Evolutionary conservation across 2,888 invertebrate species (phyloP).

Genomic region (Terebella lapidaria): DNA sequence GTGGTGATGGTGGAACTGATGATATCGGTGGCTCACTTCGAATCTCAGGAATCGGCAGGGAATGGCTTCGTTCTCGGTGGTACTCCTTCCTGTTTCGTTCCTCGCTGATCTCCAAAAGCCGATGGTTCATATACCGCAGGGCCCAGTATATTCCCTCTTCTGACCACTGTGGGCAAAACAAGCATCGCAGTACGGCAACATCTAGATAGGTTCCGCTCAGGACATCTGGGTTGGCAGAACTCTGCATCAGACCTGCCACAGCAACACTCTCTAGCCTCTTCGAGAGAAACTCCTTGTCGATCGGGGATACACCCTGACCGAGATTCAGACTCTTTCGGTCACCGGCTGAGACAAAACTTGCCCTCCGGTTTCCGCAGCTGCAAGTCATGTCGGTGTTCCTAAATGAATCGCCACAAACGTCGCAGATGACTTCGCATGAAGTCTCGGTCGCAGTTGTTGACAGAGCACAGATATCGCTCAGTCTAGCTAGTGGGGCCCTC

Average conservation of each 20-base stretch:
- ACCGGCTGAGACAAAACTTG: conserved; percentile 33
- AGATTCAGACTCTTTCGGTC: conserved; percentile 30
- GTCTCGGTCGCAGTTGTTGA: conserved; percentile 32
- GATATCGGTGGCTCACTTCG: conserved; percentile 20
- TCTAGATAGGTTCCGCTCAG: conserved; percentile 84
- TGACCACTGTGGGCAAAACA: conserved; percentile 95
- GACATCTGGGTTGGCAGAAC: conserved; percentile 29
- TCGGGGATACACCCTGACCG: conserved; percentile 56
- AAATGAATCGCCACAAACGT: conserved; percentile 39
- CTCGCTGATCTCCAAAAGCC: conserved; percentile 75
- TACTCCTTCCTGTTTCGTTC: conserved; percentile 71
- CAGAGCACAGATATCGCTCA: conserved; percentile 38
- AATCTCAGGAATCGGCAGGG: conserved; percentile 63
- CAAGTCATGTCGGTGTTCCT: conserved; percentile 23
- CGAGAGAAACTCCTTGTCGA: conserved; percentile 74
- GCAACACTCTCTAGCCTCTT: conserved; percentile 55
- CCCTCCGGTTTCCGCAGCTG: conserved; percentile 33
- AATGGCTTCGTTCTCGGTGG: conserved; percentile 81
- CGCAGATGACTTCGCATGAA: conserved; percentile 47
- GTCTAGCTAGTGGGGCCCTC: conserved; percentile 51
- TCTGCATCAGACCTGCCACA: conserved; percentile 29
- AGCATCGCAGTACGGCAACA: conserved; percentile 88
- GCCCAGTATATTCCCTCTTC: conserved; percentile 99
- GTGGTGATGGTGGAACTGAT: neutral
- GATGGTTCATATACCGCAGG: conserved; percentile 58